Base-by-base conservation (phyloP, 2,888 invertebrate species). In the Archips crataeganus region DNA sequence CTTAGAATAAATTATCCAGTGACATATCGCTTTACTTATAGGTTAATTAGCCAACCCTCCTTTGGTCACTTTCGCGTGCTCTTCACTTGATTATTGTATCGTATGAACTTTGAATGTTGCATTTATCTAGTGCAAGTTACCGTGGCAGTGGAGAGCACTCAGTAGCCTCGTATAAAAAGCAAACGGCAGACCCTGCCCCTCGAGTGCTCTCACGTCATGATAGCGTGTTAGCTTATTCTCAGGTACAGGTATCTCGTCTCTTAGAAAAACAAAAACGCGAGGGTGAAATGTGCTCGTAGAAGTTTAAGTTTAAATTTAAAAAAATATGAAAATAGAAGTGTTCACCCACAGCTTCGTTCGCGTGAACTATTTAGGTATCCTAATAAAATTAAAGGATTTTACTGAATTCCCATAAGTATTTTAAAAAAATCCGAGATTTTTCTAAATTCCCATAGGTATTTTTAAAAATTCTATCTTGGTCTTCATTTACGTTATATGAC, bases 141-240 rank as follows among this genome's bases (percentile, higher is more conserved):
- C 78, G 77, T 81, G 79, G 81, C 80, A 11, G 57, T 80, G 79
- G 80, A 84, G 85, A 84, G 85, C 86, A 84, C 88, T 89, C 82
- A 83, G 80, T 79, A 82, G 79, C 79, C 82, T 76, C 77, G 62
- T 54, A 77, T 81, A 87, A 86, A 89, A 87, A 85, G 84, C 82
- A 81, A 81, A 81, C 76, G 83, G 83, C 82, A 82, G 80, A 51
- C 83, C 85, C 84, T 77, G 82, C 81, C 81, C 78, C 81, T 79
- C 80, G 75, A 78, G 81, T 73, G 79, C 80, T 77, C 74, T 74
- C 45, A 42, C 66, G 74, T 49, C 51, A 36, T 65, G 60, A 70
- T 69, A 65, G 60, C 69, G 60, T 65, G 74, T 74, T 70, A 70
- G 60, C 64, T 65, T 70, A 65, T 74, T 70, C 74, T 70, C 59